Evolutionary conservation across 2,113 vertebrate genomes (phyloP).

Genomic region (Naja naja): DNA sequence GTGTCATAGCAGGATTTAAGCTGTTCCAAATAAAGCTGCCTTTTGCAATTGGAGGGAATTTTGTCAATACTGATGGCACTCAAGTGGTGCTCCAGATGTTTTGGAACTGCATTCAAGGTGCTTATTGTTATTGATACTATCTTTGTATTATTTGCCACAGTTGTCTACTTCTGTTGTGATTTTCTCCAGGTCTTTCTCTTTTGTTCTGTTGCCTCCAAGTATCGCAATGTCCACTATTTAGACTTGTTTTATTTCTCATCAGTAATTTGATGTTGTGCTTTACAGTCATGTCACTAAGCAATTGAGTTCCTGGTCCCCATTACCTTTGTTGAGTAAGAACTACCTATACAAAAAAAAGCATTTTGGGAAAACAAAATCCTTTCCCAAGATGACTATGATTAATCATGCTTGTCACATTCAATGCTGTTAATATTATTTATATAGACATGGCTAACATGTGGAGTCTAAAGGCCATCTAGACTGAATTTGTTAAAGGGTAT

Average conservation of each 20-base stretch:
- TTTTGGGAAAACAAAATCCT: not conserved
- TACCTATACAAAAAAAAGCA: not conserved
- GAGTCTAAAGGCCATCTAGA: not conserved
- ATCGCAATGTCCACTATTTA: not conserved
- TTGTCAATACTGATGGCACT: not conserved
- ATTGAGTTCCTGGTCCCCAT: not conserved
- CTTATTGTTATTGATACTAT: not conserved
- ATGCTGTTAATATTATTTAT: not conserved
- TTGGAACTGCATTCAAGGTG: not conserved
- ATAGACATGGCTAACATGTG: not conserved
- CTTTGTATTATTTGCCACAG: not conserved
- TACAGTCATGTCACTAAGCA: not conserved
- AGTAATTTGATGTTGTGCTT: not conserved
- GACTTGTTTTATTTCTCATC: not conserved
- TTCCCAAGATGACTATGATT: not conserved
- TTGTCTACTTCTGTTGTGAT: not conserved
- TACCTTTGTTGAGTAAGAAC: not conserved
- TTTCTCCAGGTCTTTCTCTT: not conserved
- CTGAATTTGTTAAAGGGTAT: not conserved
- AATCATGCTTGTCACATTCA: not conserved
- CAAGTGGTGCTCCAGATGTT: not conserved
- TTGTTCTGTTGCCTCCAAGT: not conserved
- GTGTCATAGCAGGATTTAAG: not conserved
- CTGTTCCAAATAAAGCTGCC: not conserved
- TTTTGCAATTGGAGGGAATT: not conserved